These are phyloP conservation scores for Colletes latitarsis DNA, from an alignment of 1,140 invertebrate species.

Conservation along the genomic window DNA sequence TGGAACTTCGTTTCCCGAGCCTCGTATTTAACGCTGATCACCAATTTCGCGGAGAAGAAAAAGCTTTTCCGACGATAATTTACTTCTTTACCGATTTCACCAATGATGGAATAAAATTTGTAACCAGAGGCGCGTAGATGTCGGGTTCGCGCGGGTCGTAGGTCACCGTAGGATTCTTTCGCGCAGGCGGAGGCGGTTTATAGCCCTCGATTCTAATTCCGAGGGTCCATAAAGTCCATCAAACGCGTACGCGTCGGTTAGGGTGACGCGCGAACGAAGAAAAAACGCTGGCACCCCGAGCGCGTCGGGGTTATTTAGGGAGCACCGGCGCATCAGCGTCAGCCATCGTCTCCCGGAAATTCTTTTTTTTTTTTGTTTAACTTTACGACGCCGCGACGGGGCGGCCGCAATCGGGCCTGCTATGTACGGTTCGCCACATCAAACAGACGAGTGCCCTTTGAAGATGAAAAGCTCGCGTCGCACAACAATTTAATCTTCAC, in stretches of 20 bases:
- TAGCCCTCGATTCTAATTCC: constrained; percentile 24
- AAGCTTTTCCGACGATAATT: neutral
- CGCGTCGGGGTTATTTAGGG: constrained; percentile 48
- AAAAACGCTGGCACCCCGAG: constrained; percentile 8
- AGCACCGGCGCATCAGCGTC: constrained; percentile 3
- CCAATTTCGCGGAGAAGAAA: too few relatives aligned
- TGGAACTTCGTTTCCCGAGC: neutral
- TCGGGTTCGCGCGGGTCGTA: too few relatives aligned
- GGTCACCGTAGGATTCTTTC: neutral
- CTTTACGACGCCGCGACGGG: constrained; percentile 15
- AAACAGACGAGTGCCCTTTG: constrained; percentile 70
- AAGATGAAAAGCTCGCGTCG: constrained; percentile 71
- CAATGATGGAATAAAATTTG: too few relatives aligned
- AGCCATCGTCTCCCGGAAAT: constrained; percentile 30
- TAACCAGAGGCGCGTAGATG: too few relatives aligned
- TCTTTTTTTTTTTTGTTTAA: constrained; percentile 35
- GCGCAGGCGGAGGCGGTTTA: neutral
- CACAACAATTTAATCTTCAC: constrained; percentile 70
- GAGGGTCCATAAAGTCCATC: constrained; percentile 17
- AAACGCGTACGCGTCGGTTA: neutral
- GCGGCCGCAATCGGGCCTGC: constrained; percentile 50
- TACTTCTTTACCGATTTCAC: neutral
- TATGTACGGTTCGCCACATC: constrained; percentile 67
- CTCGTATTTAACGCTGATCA: neutral
- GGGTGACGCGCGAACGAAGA: neutral